A percentile compares a stretch with the other conserved stretches of the same genome.
Conservation (phyloP, 2,113 vertebrate species). For the Urocitellus parryii region DNA sequence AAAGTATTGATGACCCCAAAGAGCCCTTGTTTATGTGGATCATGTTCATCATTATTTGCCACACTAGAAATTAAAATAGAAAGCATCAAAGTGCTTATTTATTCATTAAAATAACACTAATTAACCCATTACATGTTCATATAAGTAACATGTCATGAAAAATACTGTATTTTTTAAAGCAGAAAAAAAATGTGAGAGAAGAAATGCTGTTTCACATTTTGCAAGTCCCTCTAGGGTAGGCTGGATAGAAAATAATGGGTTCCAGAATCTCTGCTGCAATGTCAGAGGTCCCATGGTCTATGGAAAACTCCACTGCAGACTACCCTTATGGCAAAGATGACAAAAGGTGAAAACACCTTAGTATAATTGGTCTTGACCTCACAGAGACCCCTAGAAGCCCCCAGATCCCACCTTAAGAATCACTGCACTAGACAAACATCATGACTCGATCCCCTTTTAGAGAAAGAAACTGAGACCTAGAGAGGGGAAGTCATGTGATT, state of each 20-base stretch:
- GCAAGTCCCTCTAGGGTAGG: background rate
- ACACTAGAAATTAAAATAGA: background rate
- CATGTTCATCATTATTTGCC: background rate
- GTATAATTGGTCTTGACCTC: background rate
- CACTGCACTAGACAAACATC: background rate
- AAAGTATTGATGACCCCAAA: background rate
- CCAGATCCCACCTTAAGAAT: background rate
- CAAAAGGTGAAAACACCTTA: background rate
- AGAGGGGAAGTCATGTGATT: background rate
- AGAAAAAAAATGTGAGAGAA: background rate
- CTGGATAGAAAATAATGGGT: background rate
- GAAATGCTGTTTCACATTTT: background rate
- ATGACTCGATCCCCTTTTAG: background rate
- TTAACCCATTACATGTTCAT: background rate
- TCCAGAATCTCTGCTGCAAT: background rate
- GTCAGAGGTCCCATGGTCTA: background rate
- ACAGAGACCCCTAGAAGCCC: background rate
- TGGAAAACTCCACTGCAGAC: background rate
- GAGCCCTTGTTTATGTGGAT: background rate
- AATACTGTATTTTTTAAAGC: background rate
- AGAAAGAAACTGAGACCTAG: background rate
- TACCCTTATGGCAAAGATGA: background rate
- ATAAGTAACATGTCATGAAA: constrained; percentile 23
- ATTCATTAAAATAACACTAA: constrained; percentile 7
- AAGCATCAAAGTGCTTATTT: background rate